Percentiles rank a stretch among this genome's conserved stretches.
phyloP scores from a whole-genome alignment of 2,113 vertebrate genomes.

The Vidua chalybeata region DNA sequence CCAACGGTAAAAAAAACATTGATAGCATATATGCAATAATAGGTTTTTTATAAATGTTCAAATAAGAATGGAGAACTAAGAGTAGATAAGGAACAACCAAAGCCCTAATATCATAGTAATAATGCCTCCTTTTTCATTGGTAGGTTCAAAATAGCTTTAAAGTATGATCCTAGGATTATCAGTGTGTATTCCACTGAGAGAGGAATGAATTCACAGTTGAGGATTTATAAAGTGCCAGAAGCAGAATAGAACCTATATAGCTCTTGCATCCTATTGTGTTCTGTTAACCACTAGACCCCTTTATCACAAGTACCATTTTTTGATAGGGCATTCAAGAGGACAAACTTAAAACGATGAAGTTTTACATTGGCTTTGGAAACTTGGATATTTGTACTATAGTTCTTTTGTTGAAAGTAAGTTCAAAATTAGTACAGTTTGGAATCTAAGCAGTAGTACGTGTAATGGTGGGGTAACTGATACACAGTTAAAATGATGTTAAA shows the following conservation, averaged over 20 bases:
- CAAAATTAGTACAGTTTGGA: not conserved
- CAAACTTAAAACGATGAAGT: not conserved
- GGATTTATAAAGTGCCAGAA: not conserved
- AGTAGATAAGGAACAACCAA: not conserved
- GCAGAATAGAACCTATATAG: not conserved
- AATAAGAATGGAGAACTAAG: not conserved
- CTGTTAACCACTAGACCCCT: not conserved
- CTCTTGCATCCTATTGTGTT: not conserved
- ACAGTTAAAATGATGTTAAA: not conserved
- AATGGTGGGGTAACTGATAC: not conserved
- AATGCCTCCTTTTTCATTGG: not conserved
- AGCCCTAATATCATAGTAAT: not conserved
- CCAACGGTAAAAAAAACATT: not conserved
- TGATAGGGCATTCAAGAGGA: not conserved
- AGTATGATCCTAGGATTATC: not conserved
- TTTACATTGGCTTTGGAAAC: not conserved
- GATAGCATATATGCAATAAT: not conserved
- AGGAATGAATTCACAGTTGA: not conserved
- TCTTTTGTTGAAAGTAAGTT: not conserved
- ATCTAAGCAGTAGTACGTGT: not conserved
- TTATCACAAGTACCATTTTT: not conserved
- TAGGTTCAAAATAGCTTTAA: not conserved
- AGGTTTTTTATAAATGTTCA: not conserved
- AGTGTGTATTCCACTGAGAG: not conserved
- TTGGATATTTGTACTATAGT: not conserved